phyloP scores from a whole-genome alignment of 2,113 vertebrate species.

The Lepidothrix coronata region DNA sequence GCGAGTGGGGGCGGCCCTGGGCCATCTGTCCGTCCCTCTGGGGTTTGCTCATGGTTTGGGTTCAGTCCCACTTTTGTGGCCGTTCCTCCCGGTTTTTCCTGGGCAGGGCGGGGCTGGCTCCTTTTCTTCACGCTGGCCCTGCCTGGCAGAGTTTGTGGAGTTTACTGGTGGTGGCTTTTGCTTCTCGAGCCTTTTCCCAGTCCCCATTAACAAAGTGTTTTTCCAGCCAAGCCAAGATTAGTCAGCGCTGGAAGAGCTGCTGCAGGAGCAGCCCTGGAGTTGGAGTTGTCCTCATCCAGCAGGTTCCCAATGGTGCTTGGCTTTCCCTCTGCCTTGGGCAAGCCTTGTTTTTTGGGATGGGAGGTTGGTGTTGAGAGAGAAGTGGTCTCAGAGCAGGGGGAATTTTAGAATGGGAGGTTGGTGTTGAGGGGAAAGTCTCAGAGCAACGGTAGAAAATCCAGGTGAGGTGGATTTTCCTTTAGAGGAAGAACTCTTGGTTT shows the following conservation, averaged over 20 bases:
- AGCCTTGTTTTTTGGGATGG: neutral
- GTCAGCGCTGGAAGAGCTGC: neutral
- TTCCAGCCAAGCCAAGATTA: neutral
- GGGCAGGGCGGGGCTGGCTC: neutral
- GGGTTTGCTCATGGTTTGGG: neutral
- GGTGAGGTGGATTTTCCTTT: neutral
- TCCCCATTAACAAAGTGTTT: neutral
- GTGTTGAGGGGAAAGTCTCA: neutral
- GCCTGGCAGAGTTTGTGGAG: neutral
- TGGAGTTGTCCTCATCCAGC: neutral
- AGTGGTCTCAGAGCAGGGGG: neutral
- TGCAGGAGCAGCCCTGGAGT: neutral
- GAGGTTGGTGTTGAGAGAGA: neutral
- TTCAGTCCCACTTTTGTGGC: neutral
- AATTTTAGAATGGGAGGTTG: neutral
- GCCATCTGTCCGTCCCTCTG: neutral
- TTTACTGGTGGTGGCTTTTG: neutral
- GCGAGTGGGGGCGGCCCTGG: neutral
- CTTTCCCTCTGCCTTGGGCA: neutral
- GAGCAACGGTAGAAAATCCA: neutral
- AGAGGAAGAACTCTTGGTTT: neutral
- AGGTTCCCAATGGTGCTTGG: fast-evolving
- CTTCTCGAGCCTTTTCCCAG: neutral
- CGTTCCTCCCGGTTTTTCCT: neutral
- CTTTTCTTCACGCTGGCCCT: neutral